Base-by-base conservation (phyloP, 2,888 invertebrate species). In the Lasioglossum calceatum region DNA sequence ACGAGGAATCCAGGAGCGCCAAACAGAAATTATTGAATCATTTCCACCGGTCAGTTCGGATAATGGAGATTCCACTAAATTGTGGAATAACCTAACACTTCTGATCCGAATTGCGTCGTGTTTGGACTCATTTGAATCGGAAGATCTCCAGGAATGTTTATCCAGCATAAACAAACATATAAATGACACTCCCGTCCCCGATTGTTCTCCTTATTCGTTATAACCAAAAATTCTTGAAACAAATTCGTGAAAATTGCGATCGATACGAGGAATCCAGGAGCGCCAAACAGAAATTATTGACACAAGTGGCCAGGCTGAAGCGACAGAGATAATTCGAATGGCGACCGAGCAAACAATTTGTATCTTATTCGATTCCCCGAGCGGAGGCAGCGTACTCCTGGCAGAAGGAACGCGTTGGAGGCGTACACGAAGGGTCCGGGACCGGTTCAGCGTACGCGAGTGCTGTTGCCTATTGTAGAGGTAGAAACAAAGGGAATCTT, bases 371-470 rank as follows among this genome's bases (percentile, higher is more conserved):
- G 27, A 64, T 64, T 64, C 61, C 61, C 32, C 27, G 61, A 64
- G 27, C 61, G 27, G 27, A 27, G 54, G 54, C 54, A 23, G 4
- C 54, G 2, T 19, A 27, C 23, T 27, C 61, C 16, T 27, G 27
- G 5, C 16, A 64, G 16, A 32, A 64, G 27, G 61, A 64, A 64
- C 61, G 58, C 58, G 32, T 64, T 23, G 58, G 50, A 75, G 70
- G 50, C 39, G 70, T 70, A 39, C 70, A 23, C 39, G 36, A 54
- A 70, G 10, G 39, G 71, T 42, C 42, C 54, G 54, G 72, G 85
- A 84, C 85, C 85, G 84, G 85, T 85, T 85, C 75, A 23, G 23
- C 47, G 61, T 61, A 14, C 67, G 50, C 50, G 54, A 54, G 36
- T 54, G 47, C 73, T 58, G 50, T 61, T 44, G 42, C 42, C 84